A percentile compares a stretch with the other conserved stretches of the same genome.
phyloP scores from a whole-genome alignment of 2,888 invertebrate species.

The Phragmatobia fuliginosa region DNA sequence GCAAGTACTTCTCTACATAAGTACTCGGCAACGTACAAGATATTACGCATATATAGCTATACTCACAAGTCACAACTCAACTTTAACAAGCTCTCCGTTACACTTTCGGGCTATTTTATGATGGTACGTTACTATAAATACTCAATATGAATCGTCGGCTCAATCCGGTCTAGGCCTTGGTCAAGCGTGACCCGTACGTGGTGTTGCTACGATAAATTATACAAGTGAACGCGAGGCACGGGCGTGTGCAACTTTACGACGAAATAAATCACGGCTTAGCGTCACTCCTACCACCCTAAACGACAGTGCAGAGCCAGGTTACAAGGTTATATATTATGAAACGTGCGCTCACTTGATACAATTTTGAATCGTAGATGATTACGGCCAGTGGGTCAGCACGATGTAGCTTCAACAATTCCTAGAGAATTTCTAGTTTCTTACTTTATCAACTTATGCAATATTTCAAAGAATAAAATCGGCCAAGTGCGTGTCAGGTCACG shows the following conservation, averaged over 20 bases:
- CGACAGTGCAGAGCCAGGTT: constrained; percentile 55
- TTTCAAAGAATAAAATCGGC: not conserved
- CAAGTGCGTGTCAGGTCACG: no score
- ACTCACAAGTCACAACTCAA: constrained; percentile 4
- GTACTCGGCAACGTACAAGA: not conserved
- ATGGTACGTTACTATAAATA: constrained; percentile 50
- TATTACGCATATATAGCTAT: not conserved
- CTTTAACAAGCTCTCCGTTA: constrained; percentile 20
- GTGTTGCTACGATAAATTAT: constrained; percentile 76
- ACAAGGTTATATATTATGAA: constrained; percentile 59
- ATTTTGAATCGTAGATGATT: constrained; percentile 44
- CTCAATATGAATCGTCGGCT: constrained; percentile 62
- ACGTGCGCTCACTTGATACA: constrained; percentile 54
- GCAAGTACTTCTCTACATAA: no score
- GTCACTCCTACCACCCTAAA: constrained; percentile 69
- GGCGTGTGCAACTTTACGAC: constrained; percentile 81
- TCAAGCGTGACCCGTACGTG: constrained; percentile 70
- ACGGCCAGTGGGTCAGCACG: constrained; percentile 55
- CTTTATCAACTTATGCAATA: not conserved
- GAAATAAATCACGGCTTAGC: constrained; percentile 77
- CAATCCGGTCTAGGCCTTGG: constrained; percentile 72
- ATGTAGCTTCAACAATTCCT: constrained; percentile 26
- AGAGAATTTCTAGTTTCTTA: constrained; percentile 12
- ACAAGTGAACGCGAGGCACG: constrained; percentile 82
- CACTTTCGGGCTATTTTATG: constrained; percentile 40